Base-by-base conservation (phyloP, 2,797 vertebrate genomes). In the Alauda arvensis region DNA sequence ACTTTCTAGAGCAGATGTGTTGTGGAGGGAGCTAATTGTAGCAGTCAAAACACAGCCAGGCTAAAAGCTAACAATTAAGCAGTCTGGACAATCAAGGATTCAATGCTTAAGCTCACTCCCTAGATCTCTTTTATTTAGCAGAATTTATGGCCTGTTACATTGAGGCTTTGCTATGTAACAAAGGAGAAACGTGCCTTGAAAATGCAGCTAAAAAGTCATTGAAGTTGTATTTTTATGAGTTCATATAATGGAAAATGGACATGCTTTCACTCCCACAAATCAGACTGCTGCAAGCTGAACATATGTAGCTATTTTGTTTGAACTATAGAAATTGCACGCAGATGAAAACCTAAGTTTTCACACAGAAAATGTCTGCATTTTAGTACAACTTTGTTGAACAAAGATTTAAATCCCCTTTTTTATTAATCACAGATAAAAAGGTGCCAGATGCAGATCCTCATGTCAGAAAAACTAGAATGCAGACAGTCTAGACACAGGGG, bases 51-150 rank as follows among this genome's bases (percentile, higher is more conserved):
- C 55, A 93, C 61, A 94, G 75, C 34, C 82, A 74, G 61, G 71
- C 90, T 93, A 84, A 90, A 93, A 93, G 82, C 90, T 94, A 90
- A 92, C 90, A 92, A 92, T 90, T 94, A 91, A 90, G 76, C 78
- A 75, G 76, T 75, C 72, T 31, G 82, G 88, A 93, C 88, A 85
- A 93, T 77, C 84, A 92, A 88, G 62, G 61, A 93, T 91, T 88
- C 90, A 88, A 66, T 23, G 66, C 78, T 90, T 90, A 93, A 89
- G 40, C 69, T 90, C 78, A 77, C 82, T 91, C 82, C 62, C 82
- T 77, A 75, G 85, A 77, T 88, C 83, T 93, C 90, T 86, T 92
- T 91, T 91, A 89, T 91, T 91, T 88, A 86, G 82, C 55, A 88
- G 89, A 93, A 93, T 94, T 94, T 94, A 93, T 84, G 76, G 75